Percentiles rank a stretch among this genome's conserved stretches.
These are phyloP conservation scores for Pristiophorus japonicus DNA, from an alignment of 2,113 vertebrate genomes.

Conservation along the genomic window DNA sequence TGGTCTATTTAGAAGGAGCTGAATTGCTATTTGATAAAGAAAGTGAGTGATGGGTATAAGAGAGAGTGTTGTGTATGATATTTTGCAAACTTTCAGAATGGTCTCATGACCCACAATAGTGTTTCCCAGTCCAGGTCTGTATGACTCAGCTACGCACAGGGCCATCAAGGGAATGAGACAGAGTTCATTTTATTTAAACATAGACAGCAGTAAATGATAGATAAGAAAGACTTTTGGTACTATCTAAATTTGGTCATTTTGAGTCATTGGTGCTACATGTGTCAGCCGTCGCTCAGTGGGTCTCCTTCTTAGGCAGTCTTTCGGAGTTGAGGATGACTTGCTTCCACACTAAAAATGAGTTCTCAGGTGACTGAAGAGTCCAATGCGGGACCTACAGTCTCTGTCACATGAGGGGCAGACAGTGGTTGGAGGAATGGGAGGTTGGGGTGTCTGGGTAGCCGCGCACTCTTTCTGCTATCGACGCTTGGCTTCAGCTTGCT, in stretches of 20 bases:
- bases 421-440: too few relatives aligned
- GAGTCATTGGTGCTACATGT: background rate
- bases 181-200: background rate
- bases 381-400: too few relatives aligned
- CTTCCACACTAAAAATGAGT: too few relatives aligned
- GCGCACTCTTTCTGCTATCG: too few relatives aligned
- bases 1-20: background rate
- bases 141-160: background rate
- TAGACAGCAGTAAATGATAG: background rate
- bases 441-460: too few relatives aligned
- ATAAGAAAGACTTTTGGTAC: background rate
- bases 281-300: too few relatives aligned
- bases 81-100: background rate
- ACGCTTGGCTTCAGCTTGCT: too few relatives aligned
- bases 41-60: background rate
- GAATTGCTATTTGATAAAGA: background rate
- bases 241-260: background rate
- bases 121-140: background rate
- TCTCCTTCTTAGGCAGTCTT: too few relatives aligned
- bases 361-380: too few relatives aligned
- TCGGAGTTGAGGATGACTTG: too few relatives aligned
- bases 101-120: background rate
- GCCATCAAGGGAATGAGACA: background rate
- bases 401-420: too few relatives aligned
- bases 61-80: background rate